These are phyloP conservation scores for Dolichotis patagonum DNA, from an alignment of 2,113 vertebrate genomes.

Conservation along the genomic window DNA sequence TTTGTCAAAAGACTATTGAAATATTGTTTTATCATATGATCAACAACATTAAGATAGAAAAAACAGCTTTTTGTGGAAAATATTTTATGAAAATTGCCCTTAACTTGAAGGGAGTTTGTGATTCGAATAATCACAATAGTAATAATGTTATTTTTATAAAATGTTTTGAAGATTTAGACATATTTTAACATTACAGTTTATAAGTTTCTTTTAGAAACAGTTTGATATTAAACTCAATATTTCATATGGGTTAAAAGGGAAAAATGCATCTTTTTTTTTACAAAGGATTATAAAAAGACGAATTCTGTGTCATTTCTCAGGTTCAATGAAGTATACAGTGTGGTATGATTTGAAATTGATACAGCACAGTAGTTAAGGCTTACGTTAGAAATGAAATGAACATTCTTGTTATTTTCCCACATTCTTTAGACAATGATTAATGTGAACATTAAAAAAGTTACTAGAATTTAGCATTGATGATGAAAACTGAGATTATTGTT, in stretches of 20 bases:
- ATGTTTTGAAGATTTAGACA: neutral
- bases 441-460: neutral
- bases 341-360: neutral
- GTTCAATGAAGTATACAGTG: neutral
- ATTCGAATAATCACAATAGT: neutral
- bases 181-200: neutral
- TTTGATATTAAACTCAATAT: neutral
- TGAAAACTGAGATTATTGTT: slow-evolving; percentile 19
- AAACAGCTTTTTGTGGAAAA: slow-evolving; percentile 3
- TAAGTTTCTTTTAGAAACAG: slow-evolving; percentile 37
- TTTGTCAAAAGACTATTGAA: neutral
- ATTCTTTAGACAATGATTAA: slow-evolving; percentile 40
- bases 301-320: neutral
- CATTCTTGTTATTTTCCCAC: neutral
- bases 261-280: neutral
- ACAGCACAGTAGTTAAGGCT: neutral
- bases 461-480: slow-evolving; percentile 35
- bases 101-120: neutral
- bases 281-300: neutral
- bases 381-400: slow-evolving; percentile 54
- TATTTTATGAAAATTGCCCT: neutral
- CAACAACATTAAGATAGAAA: slow-evolving; percentile 1
- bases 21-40: neutral
- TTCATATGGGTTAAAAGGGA: neutral
- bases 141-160: neutral